Percentiles rank a stretch among this genome's conserved stretches.
Evolutionary conservation across 2,797 vertebrate genomes (phyloP).

Genomic region (Mormyrus proboscirostris): DNA sequence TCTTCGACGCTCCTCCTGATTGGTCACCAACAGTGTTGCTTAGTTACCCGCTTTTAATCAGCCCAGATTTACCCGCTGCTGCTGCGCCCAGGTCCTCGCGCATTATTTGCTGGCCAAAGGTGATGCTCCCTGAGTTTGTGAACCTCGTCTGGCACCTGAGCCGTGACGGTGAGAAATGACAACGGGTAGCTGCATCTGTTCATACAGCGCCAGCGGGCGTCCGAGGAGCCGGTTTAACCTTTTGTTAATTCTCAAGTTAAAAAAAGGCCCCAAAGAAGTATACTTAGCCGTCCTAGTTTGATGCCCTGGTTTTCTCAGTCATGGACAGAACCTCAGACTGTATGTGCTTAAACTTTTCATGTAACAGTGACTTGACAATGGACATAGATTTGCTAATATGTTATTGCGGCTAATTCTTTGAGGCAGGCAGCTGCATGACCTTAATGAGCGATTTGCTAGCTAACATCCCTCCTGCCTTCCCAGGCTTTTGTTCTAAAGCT

Average conservation of each 20-base stretch:
- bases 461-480: background rate
- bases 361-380: background rate
- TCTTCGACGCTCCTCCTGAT: background rate
- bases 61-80: background rate
- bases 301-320: conserved; percentile 57
- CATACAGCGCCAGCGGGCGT: background rate
- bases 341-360: background rate
- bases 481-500: background rate
- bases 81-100: background rate
- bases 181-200: background rate
- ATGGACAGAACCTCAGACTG: background rate
- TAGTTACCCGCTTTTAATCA: background rate
- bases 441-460: background rate
- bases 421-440: background rate
- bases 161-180: background rate
- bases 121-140: background rate
- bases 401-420: background rate
- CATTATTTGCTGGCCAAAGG: background rate
- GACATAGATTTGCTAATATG: background rate
- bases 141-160: background rate
- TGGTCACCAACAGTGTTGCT: background rate
- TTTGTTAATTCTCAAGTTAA: conserved; percentile 26
- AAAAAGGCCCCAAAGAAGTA: conserved; percentile 51
- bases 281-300: conserved; percentile 72
- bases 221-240: conserved; percentile 42